A percentile compares a stretch with the other conserved stretches of the same genome.
Conservation (phyloP, 2,797 vertebrate genomes). For the Cuniculus paca region DNA sequence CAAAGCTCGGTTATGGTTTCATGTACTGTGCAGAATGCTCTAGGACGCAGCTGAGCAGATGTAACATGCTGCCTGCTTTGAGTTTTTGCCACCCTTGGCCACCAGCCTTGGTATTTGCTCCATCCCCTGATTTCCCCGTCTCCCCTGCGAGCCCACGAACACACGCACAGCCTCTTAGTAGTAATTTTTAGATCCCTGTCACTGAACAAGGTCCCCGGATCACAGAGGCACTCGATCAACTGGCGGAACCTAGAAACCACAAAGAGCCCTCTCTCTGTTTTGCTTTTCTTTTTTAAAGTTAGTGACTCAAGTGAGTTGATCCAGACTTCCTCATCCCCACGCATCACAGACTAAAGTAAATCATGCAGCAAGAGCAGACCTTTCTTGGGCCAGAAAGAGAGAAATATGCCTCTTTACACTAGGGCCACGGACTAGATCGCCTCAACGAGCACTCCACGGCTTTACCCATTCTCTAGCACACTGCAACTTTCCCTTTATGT, state of each 20-base stretch:
- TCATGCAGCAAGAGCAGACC: neutral
- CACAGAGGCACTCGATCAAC: neutral
- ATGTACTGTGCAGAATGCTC: neutral
- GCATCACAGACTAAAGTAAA: slow-evolving; percentile 19
- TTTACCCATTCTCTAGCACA: neutral
- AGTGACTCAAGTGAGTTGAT: neutral
- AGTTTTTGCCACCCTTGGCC: neutral
- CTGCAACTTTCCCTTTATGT: neutral
- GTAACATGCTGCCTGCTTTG: neutral
- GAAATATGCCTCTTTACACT: neutral
- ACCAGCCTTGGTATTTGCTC: neutral
- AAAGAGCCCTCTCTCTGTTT: neutral
- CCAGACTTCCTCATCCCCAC: neutral
- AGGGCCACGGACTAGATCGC: neutral
- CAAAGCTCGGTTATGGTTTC: neutral
- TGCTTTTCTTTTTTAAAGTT: neutral
- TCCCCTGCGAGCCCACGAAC: neutral
- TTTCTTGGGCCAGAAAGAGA: slow-evolving; percentile 32
- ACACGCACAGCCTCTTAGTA: neutral
- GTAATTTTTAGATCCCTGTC: neutral
- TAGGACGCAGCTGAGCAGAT: neutral
- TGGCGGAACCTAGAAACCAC: slow-evolving; percentile 30
- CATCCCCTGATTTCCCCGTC: neutral
- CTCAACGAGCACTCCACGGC: neutral
- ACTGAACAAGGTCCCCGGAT: neutral